Evolutionary conservation across 1,140 invertebrate species (phyloP).

Genomic region (Pogonomyrmex barbatus): DNA sequence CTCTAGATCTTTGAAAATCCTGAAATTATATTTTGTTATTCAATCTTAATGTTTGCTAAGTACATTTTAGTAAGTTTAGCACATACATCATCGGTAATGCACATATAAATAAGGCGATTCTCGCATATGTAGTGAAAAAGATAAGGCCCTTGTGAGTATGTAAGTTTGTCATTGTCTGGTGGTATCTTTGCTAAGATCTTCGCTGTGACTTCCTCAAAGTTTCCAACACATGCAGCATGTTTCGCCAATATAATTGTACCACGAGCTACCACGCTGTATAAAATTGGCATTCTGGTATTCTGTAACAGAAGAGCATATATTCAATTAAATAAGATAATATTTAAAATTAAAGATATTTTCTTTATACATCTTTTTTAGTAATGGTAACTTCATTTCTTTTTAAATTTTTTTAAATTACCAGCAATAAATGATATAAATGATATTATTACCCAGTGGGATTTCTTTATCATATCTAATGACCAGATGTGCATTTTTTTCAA

Average conservation of each 20-base stretch:
- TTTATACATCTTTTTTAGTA: neutral
- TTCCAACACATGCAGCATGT: conserved; percentile 95
- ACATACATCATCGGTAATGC: conserved; percentile 98
- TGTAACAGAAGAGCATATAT: conserved; percentile 58
- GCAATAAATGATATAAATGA: neutral
- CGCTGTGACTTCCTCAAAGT: conserved; percentile 97
- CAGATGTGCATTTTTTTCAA: too few species aligned
- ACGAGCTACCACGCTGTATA: conserved; percentile 95
- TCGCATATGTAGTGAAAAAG: conserved; percentile 97
- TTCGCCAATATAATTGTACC: conserved; percentile 95
- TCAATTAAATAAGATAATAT: neutral
- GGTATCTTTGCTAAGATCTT: conserved; percentile 95
- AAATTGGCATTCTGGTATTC: conserved; percentile 90
- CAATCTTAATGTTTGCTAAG: neutral
- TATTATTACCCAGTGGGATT: neutral
- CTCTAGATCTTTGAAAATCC: conserved; percentile 97
- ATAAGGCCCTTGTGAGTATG: conserved; percentile 96
- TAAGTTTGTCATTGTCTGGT: conserved; percentile 94
- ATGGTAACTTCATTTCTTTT: neutral
- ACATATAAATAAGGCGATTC: conserved; percentile 95
- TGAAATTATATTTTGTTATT: conserved; percentile 79
- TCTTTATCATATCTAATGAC: conserved; percentile 57
- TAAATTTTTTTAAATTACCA: neutral
- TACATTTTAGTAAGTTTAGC: neutral
- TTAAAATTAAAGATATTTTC: neutral